Conservation (phyloP, 2,888 invertebrate species). For the Caenorhabditis sp. region DNA sequence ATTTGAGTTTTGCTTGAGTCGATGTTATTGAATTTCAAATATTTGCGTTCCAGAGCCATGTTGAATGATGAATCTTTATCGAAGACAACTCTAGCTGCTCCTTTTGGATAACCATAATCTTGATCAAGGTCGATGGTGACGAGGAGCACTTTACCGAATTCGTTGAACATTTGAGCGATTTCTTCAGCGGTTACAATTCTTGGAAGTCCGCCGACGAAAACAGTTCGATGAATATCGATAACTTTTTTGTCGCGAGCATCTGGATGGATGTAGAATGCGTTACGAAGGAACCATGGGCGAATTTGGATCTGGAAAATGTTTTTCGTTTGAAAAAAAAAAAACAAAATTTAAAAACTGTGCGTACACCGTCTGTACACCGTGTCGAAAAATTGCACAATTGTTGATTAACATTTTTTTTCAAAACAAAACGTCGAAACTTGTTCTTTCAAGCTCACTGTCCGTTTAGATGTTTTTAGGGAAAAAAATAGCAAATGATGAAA, state of each 20-base stretch:
- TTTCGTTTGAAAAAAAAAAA: no score
- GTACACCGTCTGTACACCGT: no score
- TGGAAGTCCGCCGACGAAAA: constrained; percentile 44
- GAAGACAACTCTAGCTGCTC: constrained; percentile 37
- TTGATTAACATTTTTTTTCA: no score
- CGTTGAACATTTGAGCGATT: constrained; percentile 22
- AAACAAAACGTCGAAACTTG: no score
- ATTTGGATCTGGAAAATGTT: constrained; percentile 33
- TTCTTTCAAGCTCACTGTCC: no score
- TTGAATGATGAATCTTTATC: constrained; percentile 20
- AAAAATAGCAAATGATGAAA: no score
- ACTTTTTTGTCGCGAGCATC: constrained; percentile 2
- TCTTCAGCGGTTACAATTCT: constrained; percentile 38
- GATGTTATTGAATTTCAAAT: constrained; percentile 27
- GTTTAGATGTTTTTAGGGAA: no score
- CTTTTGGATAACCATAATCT: constrained; percentile 43
- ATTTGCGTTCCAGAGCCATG: constrained; percentile 21
- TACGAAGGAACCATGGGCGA: constrained; percentile 38
- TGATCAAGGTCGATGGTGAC: constrained; percentile 43
- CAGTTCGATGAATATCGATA: constrained; percentile 37
- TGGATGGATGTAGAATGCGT: constrained; percentile 22
- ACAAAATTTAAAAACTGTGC: no score
- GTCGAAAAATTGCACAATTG: no score
- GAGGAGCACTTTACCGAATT: constrained; percentile 31
- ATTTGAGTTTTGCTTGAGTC: constrained; percentile 42